Evolutionary conservation across 1,140 invertebrate genomes (phyloP).

Genomic region (Spodoptera litura): DNA sequence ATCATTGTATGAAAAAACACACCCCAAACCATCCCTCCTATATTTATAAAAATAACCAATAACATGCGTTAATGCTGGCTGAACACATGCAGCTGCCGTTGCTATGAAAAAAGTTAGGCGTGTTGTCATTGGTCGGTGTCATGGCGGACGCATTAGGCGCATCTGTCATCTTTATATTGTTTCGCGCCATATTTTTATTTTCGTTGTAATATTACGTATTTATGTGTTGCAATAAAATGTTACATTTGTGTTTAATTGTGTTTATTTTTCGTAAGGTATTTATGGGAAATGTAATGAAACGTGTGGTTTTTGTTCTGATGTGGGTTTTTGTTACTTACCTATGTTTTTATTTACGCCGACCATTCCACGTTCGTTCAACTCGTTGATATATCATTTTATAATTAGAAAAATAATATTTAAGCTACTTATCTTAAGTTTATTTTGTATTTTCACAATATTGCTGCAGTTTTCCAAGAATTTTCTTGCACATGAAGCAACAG

Average conservation of each 20-base stretch:
- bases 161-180: slow-evolving; percentile 80
- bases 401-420: too few relatives aligned
- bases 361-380: not conserved
- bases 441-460: too few relatives aligned
- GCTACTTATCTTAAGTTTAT: too few relatives aligned
- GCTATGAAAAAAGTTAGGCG: slow-evolving; percentile 69
- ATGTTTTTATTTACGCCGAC: not conserved
- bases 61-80: slow-evolving; percentile 73
- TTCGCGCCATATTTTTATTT: slow-evolving; percentile 59
- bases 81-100: slow-evolving; percentile 77
- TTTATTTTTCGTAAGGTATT: slow-evolving; percentile 16
- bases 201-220: slow-evolving; percentile 55
- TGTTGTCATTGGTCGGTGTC: slow-evolving; percentile 68
- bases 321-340: not conserved
- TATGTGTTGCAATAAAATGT: slow-evolving; percentile 60
- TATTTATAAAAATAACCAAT: slow-evolving; percentile 78
- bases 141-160: slow-evolving; percentile 76
- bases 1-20: slow-evolving; percentile 64
- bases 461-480: too few relatives aligned
- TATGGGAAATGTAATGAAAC: slow-evolving; percentile 24
- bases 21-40: slow-evolving; percentile 59
- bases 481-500: too few relatives aligned
- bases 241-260: slow-evolving; percentile 42
- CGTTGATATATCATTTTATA: too few relatives aligned
- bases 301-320: slow-evolving; percentile 1